Conservation (phyloP, 2,113 vertebrate species). For the Sebastes schlegelii region DNA sequence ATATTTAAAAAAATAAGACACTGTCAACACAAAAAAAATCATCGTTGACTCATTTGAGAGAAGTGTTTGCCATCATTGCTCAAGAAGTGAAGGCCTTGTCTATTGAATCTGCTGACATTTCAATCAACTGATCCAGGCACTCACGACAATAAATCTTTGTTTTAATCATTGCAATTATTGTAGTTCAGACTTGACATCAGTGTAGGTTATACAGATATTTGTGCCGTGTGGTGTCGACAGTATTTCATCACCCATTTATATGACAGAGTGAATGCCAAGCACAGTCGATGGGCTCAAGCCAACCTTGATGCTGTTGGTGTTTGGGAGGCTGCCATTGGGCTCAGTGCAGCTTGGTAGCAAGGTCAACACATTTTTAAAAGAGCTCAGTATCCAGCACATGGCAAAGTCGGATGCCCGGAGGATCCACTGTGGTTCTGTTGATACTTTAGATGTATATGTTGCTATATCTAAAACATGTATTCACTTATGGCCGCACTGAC, state of each 20-base stretch:
- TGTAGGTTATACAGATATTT: conserved; percentile 3
- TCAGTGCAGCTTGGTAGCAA: not conserved
- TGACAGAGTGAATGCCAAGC: conserved; percentile 20
- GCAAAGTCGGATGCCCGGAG: not conserved
- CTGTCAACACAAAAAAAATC: not conserved
- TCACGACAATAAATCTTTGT: not conserved
- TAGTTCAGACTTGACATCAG: conserved; percentile 14
- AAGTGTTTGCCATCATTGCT: not conserved
- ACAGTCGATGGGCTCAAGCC: not conserved
- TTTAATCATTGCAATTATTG: conserved; percentile 5
- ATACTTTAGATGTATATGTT: conserved; percentile 15
- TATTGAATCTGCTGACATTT: conserved; percentile 4
- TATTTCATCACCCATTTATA: conserved; percentile 13
- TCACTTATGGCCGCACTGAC: conserved; percentile 9
- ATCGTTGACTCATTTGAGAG: not conserved
- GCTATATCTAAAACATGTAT: conserved; percentile 23
- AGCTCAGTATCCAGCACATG: conserved; percentile 5
- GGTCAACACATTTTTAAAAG: conserved; percentile 39
- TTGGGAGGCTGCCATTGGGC: conserved; percentile 38
- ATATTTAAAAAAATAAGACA: not conserved
- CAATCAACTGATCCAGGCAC: not conserved
- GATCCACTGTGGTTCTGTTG: not conserved
- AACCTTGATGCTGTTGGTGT: conserved; percentile 24
- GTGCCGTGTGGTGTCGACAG: not conserved
- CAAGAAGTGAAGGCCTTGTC: not conserved